A percentile compares a stretch with the other conserved stretches of the same genome.
phyloP scores from a whole-genome alignment of 2,888 invertebrate species.

The Amphimallon solstitiale region DNA sequence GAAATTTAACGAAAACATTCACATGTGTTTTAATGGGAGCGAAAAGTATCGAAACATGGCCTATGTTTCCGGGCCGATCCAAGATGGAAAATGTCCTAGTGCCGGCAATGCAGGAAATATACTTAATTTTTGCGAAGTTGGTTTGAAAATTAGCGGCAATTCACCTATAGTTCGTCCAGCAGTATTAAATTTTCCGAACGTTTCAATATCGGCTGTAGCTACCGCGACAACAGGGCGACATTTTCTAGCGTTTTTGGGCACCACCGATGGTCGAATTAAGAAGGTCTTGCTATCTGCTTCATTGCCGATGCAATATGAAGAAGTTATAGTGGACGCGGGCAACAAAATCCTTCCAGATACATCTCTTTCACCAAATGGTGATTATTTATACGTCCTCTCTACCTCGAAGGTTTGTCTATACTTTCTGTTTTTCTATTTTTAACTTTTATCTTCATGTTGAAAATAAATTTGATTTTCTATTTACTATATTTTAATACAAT shows the following conservation, averaged over 20 bases:
- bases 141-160: constrained; percentile 90
- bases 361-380: constrained; percentile 82
- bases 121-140: constrained; percentile 91
- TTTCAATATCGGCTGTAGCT: constrained; percentile 84
- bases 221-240: constrained; percentile 90
- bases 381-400: constrained; percentile 87
- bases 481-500: too few species aligned
- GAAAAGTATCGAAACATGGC: constrained; percentile 92
- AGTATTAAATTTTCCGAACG: constrained; percentile 80
- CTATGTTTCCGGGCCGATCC: constrained; percentile 89
- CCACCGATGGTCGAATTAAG: constrained; percentile 83
- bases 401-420: constrained; percentile 70
- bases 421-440: background rate
- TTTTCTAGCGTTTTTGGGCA: constrained; percentile 94
- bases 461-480: too few species aligned
- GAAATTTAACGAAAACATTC: constrained; percentile 95
- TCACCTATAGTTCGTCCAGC: constrained; percentile 84
- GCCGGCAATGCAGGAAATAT: constrained; percentile 91
- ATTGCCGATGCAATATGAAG: constrained; percentile 85
- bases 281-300: constrained; percentile 81
- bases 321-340: constrained; percentile 82
- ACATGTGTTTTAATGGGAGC: constrained; percentile 96
- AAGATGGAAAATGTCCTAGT: constrained; percentile 90
- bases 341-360: constrained; percentile 87
- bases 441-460: too few species aligned